Percentiles rank a stretch among this genome's conserved stretches.
Conservation (phyloP, 2,888 invertebrate genomes). For the Dugesia japonica region DNA sequence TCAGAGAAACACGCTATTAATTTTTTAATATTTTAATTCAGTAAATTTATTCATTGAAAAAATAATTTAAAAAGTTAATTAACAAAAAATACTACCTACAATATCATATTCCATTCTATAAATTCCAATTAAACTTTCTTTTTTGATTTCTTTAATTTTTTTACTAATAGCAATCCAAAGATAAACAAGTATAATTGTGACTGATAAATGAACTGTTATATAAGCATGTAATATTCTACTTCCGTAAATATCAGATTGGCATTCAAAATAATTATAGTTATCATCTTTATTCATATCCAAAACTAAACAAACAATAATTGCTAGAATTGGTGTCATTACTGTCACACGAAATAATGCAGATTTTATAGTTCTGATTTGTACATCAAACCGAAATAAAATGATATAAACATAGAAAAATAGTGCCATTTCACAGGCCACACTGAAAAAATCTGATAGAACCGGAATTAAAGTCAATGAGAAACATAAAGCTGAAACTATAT, state of each 20-base stretch:
- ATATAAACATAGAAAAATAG: background rate
- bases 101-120: constrained; percentile 20
- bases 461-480: background rate
- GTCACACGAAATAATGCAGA: background rate
- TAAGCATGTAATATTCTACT: background rate
- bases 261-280: constrained; percentile 9
- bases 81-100: constrained; percentile 5
- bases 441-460: background rate
- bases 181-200: background rate
- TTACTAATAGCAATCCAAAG: background rate
- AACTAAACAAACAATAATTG: background rate
- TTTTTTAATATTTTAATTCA: background rate
- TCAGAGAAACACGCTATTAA: too few species aligned
- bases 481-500: background rate
- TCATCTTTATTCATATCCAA: background rate
- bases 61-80: background rate
- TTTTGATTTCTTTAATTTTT: background rate
- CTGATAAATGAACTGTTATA: background rate
- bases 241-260: background rate
- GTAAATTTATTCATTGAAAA: background rate
- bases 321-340: background rate
- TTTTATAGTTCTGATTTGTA: background rate
- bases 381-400: background rate
- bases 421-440: background rate
- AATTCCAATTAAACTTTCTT: background rate